Percentiles rank a stretch among this genome's conserved stretches.
Conservation (phyloP, 2,888 invertebrate species). For the Agonum fuliginosum region DNA sequence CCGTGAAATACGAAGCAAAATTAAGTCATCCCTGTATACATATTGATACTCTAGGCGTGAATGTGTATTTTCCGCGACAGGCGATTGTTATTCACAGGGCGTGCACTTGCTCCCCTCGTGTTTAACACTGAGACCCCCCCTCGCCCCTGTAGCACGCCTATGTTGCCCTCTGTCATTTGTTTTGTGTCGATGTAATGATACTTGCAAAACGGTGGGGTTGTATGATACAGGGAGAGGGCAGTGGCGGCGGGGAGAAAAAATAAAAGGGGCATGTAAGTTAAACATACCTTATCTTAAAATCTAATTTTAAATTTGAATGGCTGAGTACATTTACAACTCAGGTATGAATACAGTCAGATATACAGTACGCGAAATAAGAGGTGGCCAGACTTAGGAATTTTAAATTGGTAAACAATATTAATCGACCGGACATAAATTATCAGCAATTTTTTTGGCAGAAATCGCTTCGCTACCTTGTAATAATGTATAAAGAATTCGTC, state of each 20-base stretch:
- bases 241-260: background rate
- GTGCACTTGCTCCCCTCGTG: constrained; percentile 22
- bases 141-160: constrained; percentile 12
- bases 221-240: constrained; percentile 22
- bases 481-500: too few relatives aligned
- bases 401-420: too few relatives aligned
- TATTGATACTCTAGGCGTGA: constrained; percentile 36
- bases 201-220: constrained; percentile 46
- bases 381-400: too few relatives aligned
- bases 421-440: too few relatives aligned
- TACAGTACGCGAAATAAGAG: too few relatives aligned
- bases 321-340: too few relatives aligned
- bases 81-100: constrained; percentile 52
- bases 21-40: constrained; percentile 35
- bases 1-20: constrained; percentile 9
- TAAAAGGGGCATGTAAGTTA: background rate
- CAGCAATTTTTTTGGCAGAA: too few relatives aligned
- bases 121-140: background rate
- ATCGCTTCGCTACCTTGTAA: too few relatives aligned
- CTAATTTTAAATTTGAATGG: too few relatives aligned
- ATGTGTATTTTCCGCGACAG: constrained; percentile 42
- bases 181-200: constrained; percentile 57
- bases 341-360: too few relatives aligned
- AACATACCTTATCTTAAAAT: too few relatives aligned
- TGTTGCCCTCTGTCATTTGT: constrained; percentile 49